A percentile compares a stretch with the other conserved stretches of the same genome.
Conservation (phyloP, 2,888 invertebrate species). For the Drosophila infuscata region DNA sequence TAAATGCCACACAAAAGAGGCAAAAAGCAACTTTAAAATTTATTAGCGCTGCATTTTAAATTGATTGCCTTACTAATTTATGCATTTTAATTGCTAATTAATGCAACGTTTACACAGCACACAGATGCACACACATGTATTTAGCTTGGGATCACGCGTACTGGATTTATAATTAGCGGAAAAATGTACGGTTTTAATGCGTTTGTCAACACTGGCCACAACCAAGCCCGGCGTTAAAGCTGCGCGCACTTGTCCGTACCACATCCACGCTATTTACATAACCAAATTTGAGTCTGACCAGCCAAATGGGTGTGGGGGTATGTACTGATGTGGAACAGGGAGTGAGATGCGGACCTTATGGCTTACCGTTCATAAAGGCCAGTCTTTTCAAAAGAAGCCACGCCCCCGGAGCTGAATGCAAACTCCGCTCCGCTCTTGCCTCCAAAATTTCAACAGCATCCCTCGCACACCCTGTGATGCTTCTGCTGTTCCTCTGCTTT, state of each 20-base stretch:
- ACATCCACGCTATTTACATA: conserved; percentile 59
- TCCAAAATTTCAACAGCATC: conserved; percentile 6
- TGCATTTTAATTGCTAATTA: conserved; percentile 77
- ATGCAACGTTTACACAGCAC: conserved; percentile 60
- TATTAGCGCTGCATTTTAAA: conserved; percentile 67
- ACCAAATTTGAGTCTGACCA: conserved; percentile 49
- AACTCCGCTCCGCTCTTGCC: conserved; percentile 18
- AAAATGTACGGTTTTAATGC: conserved; percentile 56
- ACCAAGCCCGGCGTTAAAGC: conserved; percentile 13
- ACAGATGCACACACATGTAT: conserved; percentile 16
- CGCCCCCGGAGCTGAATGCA: background rate
- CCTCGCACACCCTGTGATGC: background rate
- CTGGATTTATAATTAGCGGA: conserved; percentile 73
- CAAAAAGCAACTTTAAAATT: conserved; percentile 50
- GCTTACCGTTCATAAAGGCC: conserved; percentile 30
- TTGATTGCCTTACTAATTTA: conserved; percentile 70
- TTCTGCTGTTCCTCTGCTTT: background rate
- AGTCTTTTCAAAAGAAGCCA: conserved; percentile 52
- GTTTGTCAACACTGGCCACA: conserved; percentile 58
- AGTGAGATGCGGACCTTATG: background rate
- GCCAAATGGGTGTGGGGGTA: background rate
- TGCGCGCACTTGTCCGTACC: background rate
- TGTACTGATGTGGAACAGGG: background rate
- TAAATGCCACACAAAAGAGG: conserved; percentile 22
- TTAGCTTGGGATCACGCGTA: conserved; percentile 9